phyloP scores from a whole-genome alignment of 2,888 invertebrate genomes.

The Sarcophaga variegata region DNA sequence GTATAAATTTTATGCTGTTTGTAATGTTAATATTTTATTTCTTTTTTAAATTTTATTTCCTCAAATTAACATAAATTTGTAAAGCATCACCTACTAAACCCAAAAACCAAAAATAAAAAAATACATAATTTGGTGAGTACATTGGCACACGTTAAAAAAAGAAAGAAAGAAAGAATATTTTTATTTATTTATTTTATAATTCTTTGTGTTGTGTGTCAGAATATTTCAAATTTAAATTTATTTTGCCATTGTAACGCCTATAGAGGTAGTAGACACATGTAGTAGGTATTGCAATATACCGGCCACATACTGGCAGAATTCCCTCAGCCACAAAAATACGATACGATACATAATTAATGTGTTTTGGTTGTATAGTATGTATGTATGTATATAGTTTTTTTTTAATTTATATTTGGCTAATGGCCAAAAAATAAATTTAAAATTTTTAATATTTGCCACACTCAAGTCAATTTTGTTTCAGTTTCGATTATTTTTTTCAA shows the following conservation, averaged over 20 bases:
- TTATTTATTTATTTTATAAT: too few relatives aligned
- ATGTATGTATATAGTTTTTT: not conserved
- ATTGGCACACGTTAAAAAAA: not conserved
- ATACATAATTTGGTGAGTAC: not conserved
- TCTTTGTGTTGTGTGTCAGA: too few relatives aligned
- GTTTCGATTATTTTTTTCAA: not conserved
- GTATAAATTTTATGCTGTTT: not conserved
- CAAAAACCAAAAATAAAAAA: not conserved
- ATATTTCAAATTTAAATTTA: too few relatives aligned
- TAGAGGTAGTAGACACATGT: too few relatives aligned
- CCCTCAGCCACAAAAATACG: too few relatives aligned
- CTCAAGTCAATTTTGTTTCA: too few relatives aligned
- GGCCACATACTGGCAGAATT: too few relatives aligned
- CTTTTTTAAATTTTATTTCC: not conserved
- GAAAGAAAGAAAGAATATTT: too few relatives aligned
- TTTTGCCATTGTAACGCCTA: too few relatives aligned
- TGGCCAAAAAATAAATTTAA: slow-evolving; percentile 50
- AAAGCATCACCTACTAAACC: not conserved
- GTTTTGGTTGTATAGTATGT: too few relatives aligned
- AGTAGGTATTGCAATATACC: slow-evolving; percentile 9
- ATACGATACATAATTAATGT: too few relatives aligned
- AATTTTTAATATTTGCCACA: slow-evolving; percentile 32
- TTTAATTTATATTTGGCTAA: slow-evolving; percentile 37
- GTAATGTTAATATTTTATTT: not conserved
- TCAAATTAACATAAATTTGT: not conserved